Evolutionary conservation across 2,113 vertebrate species (phyloP).

Genomic region (Nycticorax nycticorax): DNA sequence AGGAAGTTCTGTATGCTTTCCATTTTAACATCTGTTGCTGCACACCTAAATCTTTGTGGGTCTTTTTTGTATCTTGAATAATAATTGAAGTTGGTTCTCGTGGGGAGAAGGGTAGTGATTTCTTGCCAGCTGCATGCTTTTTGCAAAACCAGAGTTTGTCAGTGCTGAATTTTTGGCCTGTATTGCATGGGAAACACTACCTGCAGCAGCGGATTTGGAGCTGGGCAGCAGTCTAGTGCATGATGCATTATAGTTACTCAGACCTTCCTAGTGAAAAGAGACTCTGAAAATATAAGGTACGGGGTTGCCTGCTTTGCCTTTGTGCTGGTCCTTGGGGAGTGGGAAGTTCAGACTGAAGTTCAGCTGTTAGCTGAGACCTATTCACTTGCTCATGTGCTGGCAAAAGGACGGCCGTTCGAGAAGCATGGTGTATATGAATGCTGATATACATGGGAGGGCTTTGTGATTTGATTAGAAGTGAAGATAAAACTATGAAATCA

Average conservation of each 20-base stretch:
- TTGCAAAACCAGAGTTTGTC: background rate
- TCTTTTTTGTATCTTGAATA: background rate
- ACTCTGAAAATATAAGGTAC: background rate
- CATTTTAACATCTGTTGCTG: background rate
- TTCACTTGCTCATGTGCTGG: background rate
- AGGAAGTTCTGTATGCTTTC: background rate
- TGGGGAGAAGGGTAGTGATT: background rate
- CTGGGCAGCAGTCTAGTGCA: background rate
- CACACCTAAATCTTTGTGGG: background rate
- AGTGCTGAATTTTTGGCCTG: background rate
- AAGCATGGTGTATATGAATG: background rate
- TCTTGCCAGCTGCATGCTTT: background rate
- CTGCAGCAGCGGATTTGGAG: background rate
- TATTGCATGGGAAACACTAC: background rate
- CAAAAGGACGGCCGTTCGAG: background rate
- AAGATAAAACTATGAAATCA: background rate
- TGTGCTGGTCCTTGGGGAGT: background rate
- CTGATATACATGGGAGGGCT: background rate
- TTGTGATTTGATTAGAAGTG: background rate
- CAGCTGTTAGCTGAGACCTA: background rate
- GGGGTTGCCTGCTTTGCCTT: background rate
- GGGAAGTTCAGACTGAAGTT: background rate
- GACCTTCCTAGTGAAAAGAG: background rate
- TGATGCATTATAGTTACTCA: background rate
- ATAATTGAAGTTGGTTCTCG: background rate